phyloP scores from a whole-genome alignment of 2,888 invertebrate genomes.

The Leucophenga montana region DNA sequence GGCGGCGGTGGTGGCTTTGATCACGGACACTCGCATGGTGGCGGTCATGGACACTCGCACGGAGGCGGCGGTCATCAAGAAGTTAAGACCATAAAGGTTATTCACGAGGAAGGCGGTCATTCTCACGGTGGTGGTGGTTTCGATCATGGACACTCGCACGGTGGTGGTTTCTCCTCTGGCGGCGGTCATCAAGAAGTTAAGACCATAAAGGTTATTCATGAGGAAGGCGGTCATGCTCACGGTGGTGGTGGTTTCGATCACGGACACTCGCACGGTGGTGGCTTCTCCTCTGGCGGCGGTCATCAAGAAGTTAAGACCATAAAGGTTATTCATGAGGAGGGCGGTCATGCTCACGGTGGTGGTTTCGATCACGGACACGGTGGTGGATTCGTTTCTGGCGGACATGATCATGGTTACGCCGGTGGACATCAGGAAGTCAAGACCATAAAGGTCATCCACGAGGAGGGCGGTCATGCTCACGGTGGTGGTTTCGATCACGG shows the following conservation, averaged over 20 bases:
- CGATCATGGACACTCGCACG: constrained; percentile 14
- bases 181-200: constrained; percentile 37
- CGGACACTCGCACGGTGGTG: constrained; percentile 15
- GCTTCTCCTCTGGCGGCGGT: constrained; percentile 13
- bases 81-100: constrained; percentile 44
- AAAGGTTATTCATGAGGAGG: constrained; percentile 49
- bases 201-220: constrained; percentile 35
- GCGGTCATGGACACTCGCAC: not conserved
- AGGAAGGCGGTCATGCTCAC: constrained; percentile 40
- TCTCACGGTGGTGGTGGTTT: constrained; percentile 40
- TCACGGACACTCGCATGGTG: constrained; percentile 37
- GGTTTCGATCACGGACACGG: constrained; percentile 31
- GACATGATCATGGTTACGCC: constrained; percentile 37
- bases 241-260: constrained; percentile 38
- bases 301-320: constrained; percentile 39
- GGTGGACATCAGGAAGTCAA: constrained; percentile 38
- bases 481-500: constrained; percentile 32
- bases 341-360: constrained; percentile 30
- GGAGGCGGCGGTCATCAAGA: constrained; percentile 35
- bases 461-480: constrained; percentile 40
- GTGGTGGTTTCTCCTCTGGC: constrained; percentile 13
- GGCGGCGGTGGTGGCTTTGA: constrained; percentile 36
- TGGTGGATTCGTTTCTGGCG: constrained; percentile 45
- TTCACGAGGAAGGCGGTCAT: constrained; percentile 41
- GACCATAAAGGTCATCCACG: constrained; percentile 43